Base-by-base conservation (phyloP, 2,797 vertebrate species). In the Enteromius viviparus region DNA sequence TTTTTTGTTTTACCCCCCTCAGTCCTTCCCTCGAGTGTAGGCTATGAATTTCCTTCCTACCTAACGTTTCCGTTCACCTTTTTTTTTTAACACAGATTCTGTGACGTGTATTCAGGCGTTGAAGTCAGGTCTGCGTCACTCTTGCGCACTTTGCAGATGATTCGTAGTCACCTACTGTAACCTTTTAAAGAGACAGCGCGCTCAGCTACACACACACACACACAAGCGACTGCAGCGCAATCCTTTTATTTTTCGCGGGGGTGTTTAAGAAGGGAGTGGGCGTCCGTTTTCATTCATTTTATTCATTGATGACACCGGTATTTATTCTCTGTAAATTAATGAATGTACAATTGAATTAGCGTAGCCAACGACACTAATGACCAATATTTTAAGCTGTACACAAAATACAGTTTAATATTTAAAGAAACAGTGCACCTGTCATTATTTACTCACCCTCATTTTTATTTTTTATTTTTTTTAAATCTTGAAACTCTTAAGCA, bases 61-160 rank as follows among this genome's bases (percentile, higher is more conserved):
- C 79, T 85, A 87, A 85, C 84, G 85, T 89, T 92, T 91, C 88
- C 88, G 91, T 91, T 89, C 89, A 87, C 80, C 84, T 69, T 76
- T 83, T 87, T 87, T 53, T 40, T 42, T 42, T 42, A 11, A 76
- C 84, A 87, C 87, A 80, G 86, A 79, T 86, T 87, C 89, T 86
- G 91, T 95, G 94, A 95, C 93, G 94, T 88, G 74, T 91, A 84
- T 55, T 87, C 90, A 85, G 78, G 83, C 86, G 79, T 82, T 94
- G 92, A 94, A 91, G 93, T 94, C 93, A 92, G 87, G 83, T 88
- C 88, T 94, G 94, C 94, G 94, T 95, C 95, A 95, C 87, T 93
- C 92, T 92, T 94, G 94, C 94, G 94, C 94, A 95, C 93, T 91
- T 94, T 94, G 94, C 93, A 90, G 94, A 94, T 92, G 91, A 93